Percentiles rank a stretch among this genome's conserved stretches.
These are phyloP conservation scores for Drosophila murphyi DNA, from an alignment of 1,140 invertebrate genomes.

Conservation along the genomic window DNA sequence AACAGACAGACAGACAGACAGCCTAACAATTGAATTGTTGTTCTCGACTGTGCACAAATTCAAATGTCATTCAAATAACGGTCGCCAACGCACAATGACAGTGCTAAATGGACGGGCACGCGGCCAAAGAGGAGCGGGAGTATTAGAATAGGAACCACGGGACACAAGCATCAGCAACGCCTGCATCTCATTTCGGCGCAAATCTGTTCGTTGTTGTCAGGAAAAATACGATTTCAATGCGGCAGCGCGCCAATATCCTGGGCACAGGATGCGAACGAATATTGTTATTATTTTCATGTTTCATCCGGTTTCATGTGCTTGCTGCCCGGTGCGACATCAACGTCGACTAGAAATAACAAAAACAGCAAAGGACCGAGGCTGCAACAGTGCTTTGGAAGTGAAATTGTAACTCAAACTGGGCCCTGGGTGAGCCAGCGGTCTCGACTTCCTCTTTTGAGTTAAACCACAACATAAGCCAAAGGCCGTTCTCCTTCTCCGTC, in stretches of 20 bases:
- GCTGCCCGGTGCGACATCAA: constrained; percentile 47
- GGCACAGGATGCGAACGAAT: constrained; percentile 75
- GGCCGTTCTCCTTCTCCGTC: background rate
- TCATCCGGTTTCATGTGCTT: constrained; percentile 74
- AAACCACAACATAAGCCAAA: constrained; percentile 65
- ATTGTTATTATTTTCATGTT: constrained; percentile 77
- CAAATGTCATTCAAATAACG: constrained; percentile 79
- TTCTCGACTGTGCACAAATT: constrained; percentile 60
- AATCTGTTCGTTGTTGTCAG: constrained; percentile 37
- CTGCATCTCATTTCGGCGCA: constrained; percentile 72
- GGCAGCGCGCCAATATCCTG: constrained; percentile 66
- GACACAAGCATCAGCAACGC: constrained; percentile 52
- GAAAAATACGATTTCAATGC: constrained; percentile 60
- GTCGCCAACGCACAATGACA: constrained; percentile 64
- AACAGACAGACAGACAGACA: constrained; percentile 35
- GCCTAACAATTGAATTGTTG: constrained; percentile 49
- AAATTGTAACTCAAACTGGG: constrained; percentile 48
- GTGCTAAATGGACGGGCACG: constrained; percentile 56
- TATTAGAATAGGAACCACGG: constrained; percentile 36
- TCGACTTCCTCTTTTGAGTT: constrained; percentile 57
- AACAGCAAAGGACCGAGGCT: constrained; percentile 19
- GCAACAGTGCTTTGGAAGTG: constrained; percentile 31
- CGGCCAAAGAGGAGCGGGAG: constrained; percentile 45
- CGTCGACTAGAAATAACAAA: constrained; percentile 59
- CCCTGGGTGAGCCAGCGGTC: constrained; percentile 37